Base-by-base conservation (phyloP, 2,797 vertebrate species). In the Galagoides demidoff region DNA sequence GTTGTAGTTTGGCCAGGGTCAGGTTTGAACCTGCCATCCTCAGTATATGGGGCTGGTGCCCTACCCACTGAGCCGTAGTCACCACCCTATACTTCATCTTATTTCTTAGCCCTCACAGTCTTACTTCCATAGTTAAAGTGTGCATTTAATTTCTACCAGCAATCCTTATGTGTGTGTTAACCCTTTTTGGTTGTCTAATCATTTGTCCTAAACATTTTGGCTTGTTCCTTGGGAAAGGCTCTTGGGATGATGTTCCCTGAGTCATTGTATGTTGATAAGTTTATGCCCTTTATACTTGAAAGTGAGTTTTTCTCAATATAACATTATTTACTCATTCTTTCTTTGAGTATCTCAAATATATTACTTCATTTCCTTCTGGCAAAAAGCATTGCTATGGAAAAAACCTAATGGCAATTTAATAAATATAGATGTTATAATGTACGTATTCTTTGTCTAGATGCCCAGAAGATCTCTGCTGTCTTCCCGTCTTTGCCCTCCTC, bases 341-440 rank as follows among this genome's bases (percentile, higher is more conserved):
- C 76, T 81, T 90, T 31, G n/a, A 90, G 4, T 89, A 57, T 43
- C 49, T 85, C 74, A 85, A 89, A 78, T 86, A 74, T 73, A 61
- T 84, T 12, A 88, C 16, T 55, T 12, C 23, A 31, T 85, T 77
- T 86, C 37, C 68, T 76, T 85, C 43, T 89, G 70, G 52, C 37
- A 78, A 59, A 89, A 71, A 85, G 27, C 66, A 85, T 45, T 66
- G 7, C 29, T 88, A 2, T 93, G n/a, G 39, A 17, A 49, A 63
- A 92, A 82, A 64, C 61, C 27, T 39, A 82, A 73, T 37, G 31
- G 11, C 31, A 63, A 14, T 63, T 16, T 63, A 86, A 89, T 52
- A 16, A 52, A 52, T 52, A 52, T 52, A 52, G 49, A 52, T 52
- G 49, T 66, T 49, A 34, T 45, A 95, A 94, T 37, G 92, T 68